phyloP scores from a whole-genome alignment of 2,797 vertebrate species.

The Oreonectes daqikongensis region DNA sequence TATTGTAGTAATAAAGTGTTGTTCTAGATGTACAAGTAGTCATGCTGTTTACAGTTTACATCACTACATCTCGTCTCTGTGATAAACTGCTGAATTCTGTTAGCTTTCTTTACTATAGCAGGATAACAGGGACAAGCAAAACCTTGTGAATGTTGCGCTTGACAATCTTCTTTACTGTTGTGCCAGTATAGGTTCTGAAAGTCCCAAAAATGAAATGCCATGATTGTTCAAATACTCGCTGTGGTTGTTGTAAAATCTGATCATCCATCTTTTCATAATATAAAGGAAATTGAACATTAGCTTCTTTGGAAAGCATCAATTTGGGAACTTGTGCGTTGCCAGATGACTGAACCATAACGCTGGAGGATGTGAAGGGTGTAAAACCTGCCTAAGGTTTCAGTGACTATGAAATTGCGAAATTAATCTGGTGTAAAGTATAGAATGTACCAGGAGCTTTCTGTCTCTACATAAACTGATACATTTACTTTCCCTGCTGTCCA shows the following conservation, averaged over 20 bases:
- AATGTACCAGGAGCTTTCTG: slow-evolving; percentile 3
- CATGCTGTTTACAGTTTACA: not conserved
- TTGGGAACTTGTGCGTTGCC: not conserved
- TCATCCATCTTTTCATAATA: not conserved
- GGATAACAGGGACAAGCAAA: too few species aligned
- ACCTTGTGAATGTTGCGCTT: too few species aligned
- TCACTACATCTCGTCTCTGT: not conserved
- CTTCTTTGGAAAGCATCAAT: not conserved
- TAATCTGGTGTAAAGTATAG: not conserved
- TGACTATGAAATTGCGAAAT: slow-evolving; percentile 28
- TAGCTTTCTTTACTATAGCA: too few species aligned
- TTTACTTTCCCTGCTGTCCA: slow-evolving; percentile 25
- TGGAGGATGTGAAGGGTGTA: not conserved
- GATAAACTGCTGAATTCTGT: not conserved
- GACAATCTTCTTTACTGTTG: not conserved
- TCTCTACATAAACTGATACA: not conserved
- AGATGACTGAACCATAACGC: not conserved
- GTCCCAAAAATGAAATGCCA: not conserved
- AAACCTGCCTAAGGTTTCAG: not conserved
- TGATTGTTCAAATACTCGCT: not conserved
- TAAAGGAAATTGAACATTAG: not conserved
- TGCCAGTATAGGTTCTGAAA: not conserved
- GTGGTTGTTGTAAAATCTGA: not conserved
- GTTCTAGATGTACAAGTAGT: not conserved
- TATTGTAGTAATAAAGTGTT: too few species aligned